Percentiles rank a stretch among this genome's conserved stretches.
These are phyloP conservation scores for Ovibos moschatus DNA, from an alignment of 2,113 vertebrate genomes.

Conservation along the genomic window DNA sequence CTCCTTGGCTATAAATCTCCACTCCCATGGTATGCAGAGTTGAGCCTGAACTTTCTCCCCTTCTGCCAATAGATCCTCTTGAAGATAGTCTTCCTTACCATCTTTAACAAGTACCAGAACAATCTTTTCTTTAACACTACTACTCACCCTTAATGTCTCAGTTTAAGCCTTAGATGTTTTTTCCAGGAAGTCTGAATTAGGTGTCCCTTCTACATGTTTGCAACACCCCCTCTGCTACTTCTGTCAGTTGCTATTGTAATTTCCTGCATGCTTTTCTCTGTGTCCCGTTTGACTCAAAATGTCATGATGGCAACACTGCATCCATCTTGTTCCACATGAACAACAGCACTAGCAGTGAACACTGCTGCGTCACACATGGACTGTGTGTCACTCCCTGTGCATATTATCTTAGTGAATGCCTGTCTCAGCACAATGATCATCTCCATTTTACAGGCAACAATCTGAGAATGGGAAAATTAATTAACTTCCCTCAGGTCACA, in stretches of 20 bases:
- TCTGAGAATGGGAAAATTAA: background rate
- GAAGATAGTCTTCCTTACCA: background rate
- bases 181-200: background rate
- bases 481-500: background rate
- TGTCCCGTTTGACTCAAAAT: background rate
- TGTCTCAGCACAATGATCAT: too few relatives aligned
- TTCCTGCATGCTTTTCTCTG: background rate
- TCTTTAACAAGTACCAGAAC: background rate
- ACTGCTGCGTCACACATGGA: fast-evolving
- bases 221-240: background rate
- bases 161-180: background rate
- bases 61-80: background rate
- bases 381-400: fast-evolving
- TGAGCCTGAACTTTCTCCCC: background rate
- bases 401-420: background rate
- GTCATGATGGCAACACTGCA: background rate
- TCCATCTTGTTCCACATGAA: background rate
- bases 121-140: background rate
- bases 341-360: too few relatives aligned
- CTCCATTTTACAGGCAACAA: background rate
- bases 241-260: fast-evolving
- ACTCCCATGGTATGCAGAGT: background rate
- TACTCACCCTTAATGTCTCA: background rate
- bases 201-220: fast-evolving
- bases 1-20: background rate